Evolutionary conservation across 2,797 vertebrate species (phyloP), one percentile per base, ranked within the genome.

Genomic region (Falco novaeseelandiae): DNA sequence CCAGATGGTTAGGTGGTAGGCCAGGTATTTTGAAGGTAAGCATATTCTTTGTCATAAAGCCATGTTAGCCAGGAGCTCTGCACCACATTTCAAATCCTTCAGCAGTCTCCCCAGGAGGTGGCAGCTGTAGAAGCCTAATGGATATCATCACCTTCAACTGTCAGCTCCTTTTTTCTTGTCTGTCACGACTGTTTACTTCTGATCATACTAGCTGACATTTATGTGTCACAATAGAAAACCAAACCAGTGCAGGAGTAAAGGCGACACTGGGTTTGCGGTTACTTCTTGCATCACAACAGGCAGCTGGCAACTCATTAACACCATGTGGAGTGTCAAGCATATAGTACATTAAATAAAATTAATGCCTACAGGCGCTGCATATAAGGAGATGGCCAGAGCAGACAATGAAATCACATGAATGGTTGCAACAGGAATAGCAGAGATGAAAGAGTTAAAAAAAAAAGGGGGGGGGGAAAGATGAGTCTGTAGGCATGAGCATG

Each of bases 241-340:
- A 23, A 97, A 96, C 96, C 95, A 95, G 83, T 58, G 85, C 83
- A 62, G 91, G 81, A 96, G 93, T 96, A 94, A 96, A 96, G 87
- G 86, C 91, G 85, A 97, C 96, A 77, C 89, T 97, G 95, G 96
- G 87, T 97, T 97, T 96, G 89, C 12, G 5, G 90, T 96, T 96
- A 88, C 96, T 97, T 91, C 87, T 88, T 97, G 93, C 96, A 96
- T 97, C 96, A 96, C 95, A 97, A 97, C 93, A 97, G 96, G 97
- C 97, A 97, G 95, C 94, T 98, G 97, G 97, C 97, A 96, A 98
- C 95, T 97, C 96, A 96, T 98, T 98, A 97, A 97, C 97, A 96
- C 96, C 86, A 93, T 87, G 97, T 81, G 85, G 93, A 90, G 95
- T 97, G 95, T 97, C 93, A 96, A 96, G 95, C 91, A 89, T 96